Conservation (phyloP, 2,888 invertebrate species). For the Blastobasis adustella region DNA sequence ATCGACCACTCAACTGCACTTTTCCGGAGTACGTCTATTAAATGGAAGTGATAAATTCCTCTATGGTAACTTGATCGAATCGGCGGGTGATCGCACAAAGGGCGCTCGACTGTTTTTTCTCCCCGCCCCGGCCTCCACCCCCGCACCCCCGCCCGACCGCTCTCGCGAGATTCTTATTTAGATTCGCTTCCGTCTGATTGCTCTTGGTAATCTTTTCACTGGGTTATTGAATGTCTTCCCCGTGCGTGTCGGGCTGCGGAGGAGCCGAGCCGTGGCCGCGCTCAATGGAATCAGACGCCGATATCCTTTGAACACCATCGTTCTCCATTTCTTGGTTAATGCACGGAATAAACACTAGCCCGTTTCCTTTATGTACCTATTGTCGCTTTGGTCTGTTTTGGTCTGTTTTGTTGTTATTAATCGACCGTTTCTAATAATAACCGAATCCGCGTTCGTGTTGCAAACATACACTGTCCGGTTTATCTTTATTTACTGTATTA, state of each 20-base stretch:
- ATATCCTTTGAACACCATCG: conserved; percentile 43
- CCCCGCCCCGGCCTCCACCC: conserved; percentile 41
- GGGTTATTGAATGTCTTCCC: conserved; percentile 73
- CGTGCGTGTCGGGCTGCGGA: conserved; percentile 59
- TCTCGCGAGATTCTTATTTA: conserved; percentile 75
- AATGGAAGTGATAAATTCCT: conserved; percentile 54
- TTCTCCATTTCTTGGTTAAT: conserved; percentile 41
- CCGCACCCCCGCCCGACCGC: conserved; percentile 49
- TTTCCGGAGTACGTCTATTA: conserved; percentile 36
- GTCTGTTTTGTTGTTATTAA: no score
- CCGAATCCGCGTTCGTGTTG: no score
- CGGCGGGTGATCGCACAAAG: conserved; percentile 58
- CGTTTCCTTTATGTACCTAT: conserved; percentile 31
- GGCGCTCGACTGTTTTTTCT: conserved; percentile 60
- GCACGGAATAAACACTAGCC: conserved; percentile 36
- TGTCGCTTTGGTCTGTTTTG: no score
- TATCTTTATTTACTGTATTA: no score
- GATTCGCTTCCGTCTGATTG: conserved; percentile 76
- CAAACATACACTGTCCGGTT: no score
- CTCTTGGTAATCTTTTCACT: conserved; percentile 74
- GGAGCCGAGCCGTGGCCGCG: conserved; percentile 36
- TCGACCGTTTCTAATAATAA: no score
- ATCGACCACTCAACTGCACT: conserved; percentile 34
- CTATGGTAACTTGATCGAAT: conserved; percentile 65
- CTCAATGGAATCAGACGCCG: conserved; percentile 43